phyloP scores from a whole-genome alignment of 2,113 vertebrate species.

The Sturnira hondurensis region DNA sequence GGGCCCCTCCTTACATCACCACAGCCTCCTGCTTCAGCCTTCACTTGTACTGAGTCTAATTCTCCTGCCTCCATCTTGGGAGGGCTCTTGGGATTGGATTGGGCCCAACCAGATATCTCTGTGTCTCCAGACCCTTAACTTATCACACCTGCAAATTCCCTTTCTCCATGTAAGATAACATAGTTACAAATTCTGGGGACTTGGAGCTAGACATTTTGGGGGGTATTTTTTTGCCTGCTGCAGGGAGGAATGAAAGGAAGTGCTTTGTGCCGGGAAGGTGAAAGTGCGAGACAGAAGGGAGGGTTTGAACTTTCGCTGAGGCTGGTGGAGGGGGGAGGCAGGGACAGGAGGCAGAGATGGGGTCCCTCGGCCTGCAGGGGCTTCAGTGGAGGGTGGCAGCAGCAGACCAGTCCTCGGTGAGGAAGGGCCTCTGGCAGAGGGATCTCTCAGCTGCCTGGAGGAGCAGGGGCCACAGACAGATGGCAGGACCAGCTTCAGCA shows the following conservation, averaged over 20 bases:
- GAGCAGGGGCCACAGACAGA: background rate
- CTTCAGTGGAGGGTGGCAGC: background rate
- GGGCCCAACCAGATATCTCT: background rate
- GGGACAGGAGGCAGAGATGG: background rate
- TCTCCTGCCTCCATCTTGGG: background rate
- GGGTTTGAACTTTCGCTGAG: background rate
- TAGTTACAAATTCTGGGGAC: background rate
- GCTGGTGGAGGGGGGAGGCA: background rate
- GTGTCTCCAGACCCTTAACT: background rate
- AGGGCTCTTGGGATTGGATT: background rate
- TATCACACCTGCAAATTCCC: background rate
- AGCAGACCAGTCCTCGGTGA: background rate
- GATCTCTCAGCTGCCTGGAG: background rate
- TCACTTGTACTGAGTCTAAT: background rate
- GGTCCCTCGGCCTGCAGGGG: background rate
- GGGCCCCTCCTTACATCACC: background rate
- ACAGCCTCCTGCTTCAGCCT: background rate
- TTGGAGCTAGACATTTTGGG: background rate
- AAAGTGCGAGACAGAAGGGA: background rate
- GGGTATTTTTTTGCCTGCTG: background rate
- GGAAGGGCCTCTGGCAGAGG: background rate
- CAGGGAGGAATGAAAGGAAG: background rate
- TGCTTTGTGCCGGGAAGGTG: background rate
- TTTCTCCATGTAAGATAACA: background rate
- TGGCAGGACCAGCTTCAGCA: background rate